Percentiles rank a stretch among this genome's conserved stretches.
Conservation (phyloP, 30 jellyfish, hydroid and myxozoan species). For the Morbakka virulenta region DNA sequence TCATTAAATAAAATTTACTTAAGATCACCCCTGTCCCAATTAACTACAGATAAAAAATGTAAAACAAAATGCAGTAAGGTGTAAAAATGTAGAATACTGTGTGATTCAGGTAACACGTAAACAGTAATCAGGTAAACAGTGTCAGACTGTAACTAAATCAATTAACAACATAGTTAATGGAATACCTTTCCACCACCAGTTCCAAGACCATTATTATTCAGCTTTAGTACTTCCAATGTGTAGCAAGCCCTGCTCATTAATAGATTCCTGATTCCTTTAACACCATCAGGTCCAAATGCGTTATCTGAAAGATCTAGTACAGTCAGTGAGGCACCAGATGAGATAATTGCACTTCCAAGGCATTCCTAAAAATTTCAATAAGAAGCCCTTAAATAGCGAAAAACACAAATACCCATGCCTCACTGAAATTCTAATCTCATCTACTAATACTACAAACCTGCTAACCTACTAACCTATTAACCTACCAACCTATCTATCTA, state of each 20-base stretch:
- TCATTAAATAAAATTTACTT: too few species aligned
- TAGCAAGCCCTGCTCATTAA: conserved; percentile 76
- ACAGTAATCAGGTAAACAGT: too few species aligned
- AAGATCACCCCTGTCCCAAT: too few species aligned
- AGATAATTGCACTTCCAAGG: conserved; percentile 76
- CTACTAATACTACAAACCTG: too few species aligned
- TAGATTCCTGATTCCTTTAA: conserved; percentile 75
- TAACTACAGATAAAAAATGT: too few species aligned
- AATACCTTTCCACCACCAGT: conserved; percentile 94
- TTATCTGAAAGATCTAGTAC: conserved; percentile 90
- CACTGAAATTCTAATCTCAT: background rate
- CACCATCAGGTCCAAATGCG: conserved; percentile 99
- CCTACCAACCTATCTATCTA: too few species aligned
- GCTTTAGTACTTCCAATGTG: conserved; percentile 54
- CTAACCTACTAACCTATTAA: too few species aligned
- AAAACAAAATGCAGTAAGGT: too few species aligned
- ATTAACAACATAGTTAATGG: background rate
- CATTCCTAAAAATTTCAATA: conserved; percentile 28
- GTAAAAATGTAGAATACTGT: too few species aligned
- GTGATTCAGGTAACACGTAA: too few species aligned
- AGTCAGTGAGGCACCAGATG: conserved; percentile 77
- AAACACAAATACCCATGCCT: background rate
- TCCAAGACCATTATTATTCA: conserved; percentile 94
- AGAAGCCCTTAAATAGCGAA: background rate
- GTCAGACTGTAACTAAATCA: background rate